Percentiles rank a stretch among this genome's conserved stretches.
Evolutionary conservation across 2,797 vertebrate species (phyloP).

Genomic region (Chaetophractus vellerosus): DNA sequence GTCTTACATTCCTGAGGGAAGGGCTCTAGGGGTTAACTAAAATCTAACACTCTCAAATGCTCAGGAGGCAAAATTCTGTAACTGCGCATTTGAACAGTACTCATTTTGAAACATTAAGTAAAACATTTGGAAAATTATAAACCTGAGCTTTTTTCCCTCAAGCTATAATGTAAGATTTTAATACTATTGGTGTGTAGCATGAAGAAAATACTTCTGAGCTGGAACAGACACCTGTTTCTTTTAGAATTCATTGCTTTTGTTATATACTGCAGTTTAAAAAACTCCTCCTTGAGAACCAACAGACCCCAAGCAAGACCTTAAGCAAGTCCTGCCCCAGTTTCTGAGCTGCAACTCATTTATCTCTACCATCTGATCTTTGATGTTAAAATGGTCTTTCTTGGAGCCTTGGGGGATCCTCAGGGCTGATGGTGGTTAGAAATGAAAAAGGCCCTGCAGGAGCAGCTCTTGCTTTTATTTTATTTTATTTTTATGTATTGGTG

Average conservation of each 20-base stretch:
- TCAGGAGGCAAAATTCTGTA: not conserved
- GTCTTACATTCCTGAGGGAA: too few relatives aligned
- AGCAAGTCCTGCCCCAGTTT: not conserved
- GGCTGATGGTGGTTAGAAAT: not conserved
- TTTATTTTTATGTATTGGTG: not conserved
- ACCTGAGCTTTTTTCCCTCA: not conserved
- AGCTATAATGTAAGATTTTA: conserved; percentile 41
- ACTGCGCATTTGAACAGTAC: not conserved
- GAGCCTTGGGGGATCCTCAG: not conserved
- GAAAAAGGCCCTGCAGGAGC: not conserved
- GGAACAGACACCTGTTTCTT: not conserved
- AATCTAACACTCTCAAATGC: too few relatives aligned
- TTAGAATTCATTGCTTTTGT: not conserved
- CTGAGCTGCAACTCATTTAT: not conserved
- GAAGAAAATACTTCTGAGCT: conserved; percentile 19
- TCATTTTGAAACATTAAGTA: conserved; percentile 27
- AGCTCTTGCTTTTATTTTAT: not conserved
- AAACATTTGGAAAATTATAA: conserved; percentile 38
- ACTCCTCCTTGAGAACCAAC: not conserved
- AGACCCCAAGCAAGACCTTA: not conserved
- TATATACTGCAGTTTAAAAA: not conserved
- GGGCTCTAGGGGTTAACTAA: too few relatives aligned
- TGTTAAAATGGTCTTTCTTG: not conserved
- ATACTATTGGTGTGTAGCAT: not conserved
- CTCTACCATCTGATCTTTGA: not conserved